Evolutionary conservation across 2,888 invertebrate genomes (phyloP).

Genomic region (Drosophila differens): DNA sequence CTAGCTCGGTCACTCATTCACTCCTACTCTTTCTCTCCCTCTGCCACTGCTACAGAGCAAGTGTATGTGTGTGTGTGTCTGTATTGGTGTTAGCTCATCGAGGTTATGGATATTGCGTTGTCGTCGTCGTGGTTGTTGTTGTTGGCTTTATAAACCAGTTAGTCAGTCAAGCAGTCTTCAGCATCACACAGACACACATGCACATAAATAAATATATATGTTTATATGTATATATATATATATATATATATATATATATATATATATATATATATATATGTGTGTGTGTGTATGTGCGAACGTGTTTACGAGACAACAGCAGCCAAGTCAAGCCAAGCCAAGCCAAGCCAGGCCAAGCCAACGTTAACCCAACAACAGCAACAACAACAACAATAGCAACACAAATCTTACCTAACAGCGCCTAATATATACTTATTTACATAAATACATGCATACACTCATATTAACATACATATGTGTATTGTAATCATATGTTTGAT

Average conservation of each 20-base stretch:
- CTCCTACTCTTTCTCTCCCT: background rate
- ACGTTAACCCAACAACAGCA: constrained; percentile 33
- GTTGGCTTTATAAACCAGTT: constrained; percentile 67
- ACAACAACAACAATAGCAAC: constrained; percentile 17
- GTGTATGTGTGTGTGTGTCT: constrained; percentile 13
- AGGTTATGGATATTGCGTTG: constrained; percentile 79
- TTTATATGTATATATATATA: constrained; percentile 6
- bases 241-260: constrained; percentile 5
- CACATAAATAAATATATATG: constrained; percentile 6
- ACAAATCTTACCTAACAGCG: constrained; percentile 57
- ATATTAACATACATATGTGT: constrained; percentile 2
- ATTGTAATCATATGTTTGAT: constrained; percentile 42
- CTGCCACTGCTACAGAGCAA: constrained; percentile 4
- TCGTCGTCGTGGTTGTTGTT: constrained; percentile 47
- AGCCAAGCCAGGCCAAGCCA: constrained; percentile 24
- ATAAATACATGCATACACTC: constrained; percentile 26
- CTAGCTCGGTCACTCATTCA: too few species aligned
- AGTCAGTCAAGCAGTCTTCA: constrained; percentile 75
- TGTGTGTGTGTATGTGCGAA: constrained; percentile 54
- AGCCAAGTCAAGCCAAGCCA: constrained; percentile 42
- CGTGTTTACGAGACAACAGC: constrained; percentile 71
- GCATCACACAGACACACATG: constrained; percentile 61
- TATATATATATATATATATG: too few species aligned
- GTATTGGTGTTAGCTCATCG: constrained; percentile 77
- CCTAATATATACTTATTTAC: constrained; percentile 33